Base-by-base conservation (phyloP, 2,888 invertebrate species). In the Apoda limacodes region DNA sequence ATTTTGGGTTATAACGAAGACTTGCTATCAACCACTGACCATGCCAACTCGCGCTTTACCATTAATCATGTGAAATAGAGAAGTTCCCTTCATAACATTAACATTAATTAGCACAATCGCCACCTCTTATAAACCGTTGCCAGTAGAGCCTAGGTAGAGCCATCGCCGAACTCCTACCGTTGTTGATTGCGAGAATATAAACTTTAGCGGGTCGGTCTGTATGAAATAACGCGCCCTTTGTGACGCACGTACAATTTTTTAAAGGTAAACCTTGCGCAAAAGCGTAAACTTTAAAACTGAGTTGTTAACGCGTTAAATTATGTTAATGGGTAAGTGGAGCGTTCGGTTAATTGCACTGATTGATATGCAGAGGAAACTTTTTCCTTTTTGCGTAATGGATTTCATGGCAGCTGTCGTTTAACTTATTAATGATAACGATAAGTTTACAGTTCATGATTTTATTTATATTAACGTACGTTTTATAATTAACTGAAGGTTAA, bases 261-360 rank as follows among this genome's bases (percentile, higher is more conserved):
- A 62, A 64, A 63, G 56, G 56, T 48, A 51, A 49, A 31, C 34
- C 36, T 68, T 69, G 48, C 60, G 66, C 44, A 71, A 70, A 37
- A 30, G 42, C 44, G 57, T 55, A 53, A 60, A 54, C 50, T 52
- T 50, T 46, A 59, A 55, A 52, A 48, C 50, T 48, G 57, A 61
- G 63, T 61, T 63, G 61, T 67, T 64, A 58, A 60, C 59, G 55
- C 57, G 46, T 57, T 60, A 68, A n/a, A 60, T 60, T 57, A 55
- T 63, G 66, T 66, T 68, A 69, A 69, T 62, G 52, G 64, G 67
- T 63, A 66, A 65, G 54, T 66, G 58, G 67, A 60, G 62, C 64
- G 50, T 32, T 39, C 28, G 30, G 49, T 55, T 67, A 66, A 70
- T 69, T 68, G 60, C 54, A 40, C 53, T 62, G 66, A 69, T 69